Evolutionary conservation across 2,888 invertebrate species (phyloP), one percentile per base, ranked within the genome.

Genomic region (Leucophenga montana): DNA sequence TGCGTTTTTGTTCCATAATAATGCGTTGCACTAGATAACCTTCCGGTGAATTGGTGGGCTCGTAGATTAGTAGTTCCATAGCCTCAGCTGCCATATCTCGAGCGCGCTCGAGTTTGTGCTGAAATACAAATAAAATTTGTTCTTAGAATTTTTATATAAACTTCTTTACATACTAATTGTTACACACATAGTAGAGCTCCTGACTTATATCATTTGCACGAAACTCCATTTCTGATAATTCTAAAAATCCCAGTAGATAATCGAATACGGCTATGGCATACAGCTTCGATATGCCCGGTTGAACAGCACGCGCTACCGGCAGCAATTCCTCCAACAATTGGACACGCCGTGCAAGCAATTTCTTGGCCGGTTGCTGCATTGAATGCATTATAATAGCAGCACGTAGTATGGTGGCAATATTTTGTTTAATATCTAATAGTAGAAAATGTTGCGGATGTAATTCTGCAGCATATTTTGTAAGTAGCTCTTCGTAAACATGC

Each of bases 201-300:
- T 90, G 89, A 0, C 90, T 88, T 53, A 93, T 91, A 84, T 92
- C 92, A 3, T 91, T 90, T 0, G 90, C 89, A 20, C 91, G 91
- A 79, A 92, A 93, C 68, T 91, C 89, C 73, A 92, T 91, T 77
- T 93, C 92, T 0, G 93, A 91, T 44, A 94, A 85, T 78, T 93
- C 91, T 22, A 92, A 90, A 76, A 91, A 89, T 0, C 94, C 92
- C 22, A 92, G 90, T 80, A 95, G 93, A 73, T 95, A 90, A 87
- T 95, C 95, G 77, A 95, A 95, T 66, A 95, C 85, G 6, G 94
- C 92, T 66, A 95, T 92, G 11, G 93, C 95, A 91, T 86, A 88
- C 0, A 88, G 71, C 73, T 88, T 85, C 3, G 89, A 88, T 53
- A 88, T 78, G 11, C 88, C 88, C 0, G 95, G 95, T 73, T 93